phyloP scores from a whole-genome alignment of 2,888 invertebrate species.

The Sclerodermus sp. region DNA sequence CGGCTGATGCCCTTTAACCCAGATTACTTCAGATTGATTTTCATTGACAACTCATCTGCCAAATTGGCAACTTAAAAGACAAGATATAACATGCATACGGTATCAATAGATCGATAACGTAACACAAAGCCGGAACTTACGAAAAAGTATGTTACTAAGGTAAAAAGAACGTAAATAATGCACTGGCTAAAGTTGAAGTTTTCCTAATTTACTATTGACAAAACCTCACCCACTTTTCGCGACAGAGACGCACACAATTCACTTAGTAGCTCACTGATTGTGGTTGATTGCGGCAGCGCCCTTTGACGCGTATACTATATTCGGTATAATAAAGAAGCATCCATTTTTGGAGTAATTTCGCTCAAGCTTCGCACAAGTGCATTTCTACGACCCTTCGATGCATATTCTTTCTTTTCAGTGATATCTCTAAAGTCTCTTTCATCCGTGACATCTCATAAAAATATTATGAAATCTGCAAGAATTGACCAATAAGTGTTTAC shows the following conservation, averaged over 20 bases:
- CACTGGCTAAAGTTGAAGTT: not conserved
- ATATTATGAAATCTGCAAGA: too few relatives aligned
- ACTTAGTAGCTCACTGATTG: constrained; percentile 34
- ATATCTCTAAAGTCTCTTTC: too few relatives aligned
- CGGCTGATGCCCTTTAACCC: constrained; percentile 52
- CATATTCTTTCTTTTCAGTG: too few relatives aligned
- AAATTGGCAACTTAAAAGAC: constrained; percentile 30
- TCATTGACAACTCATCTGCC: constrained; percentile 50
- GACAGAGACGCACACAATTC: constrained; percentile 37
- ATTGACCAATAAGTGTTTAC: too few relatives aligned
- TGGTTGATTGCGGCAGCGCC: constrained; percentile 49
- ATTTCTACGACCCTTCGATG: too few relatives aligned
- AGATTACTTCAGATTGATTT: constrained; percentile 49
- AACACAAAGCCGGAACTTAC: not conserved
- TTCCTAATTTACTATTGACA: constrained; percentile 5
- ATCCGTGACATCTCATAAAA: too few relatives aligned
- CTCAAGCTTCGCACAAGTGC: too few relatives aligned
- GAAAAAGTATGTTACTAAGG: not conserved
- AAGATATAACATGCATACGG: constrained; percentile 6
- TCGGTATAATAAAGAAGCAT: constrained; percentile 22
- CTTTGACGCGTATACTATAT: constrained; percentile 41
- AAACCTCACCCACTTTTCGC: constrained; percentile 42
- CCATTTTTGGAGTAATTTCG: too few relatives aligned
- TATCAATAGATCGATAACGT: too few relatives aligned
- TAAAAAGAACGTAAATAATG: not conserved